These are phyloP conservation scores for Tricholaema leucomelas DNA, from an alignment of 2,113 vertebrate genomes.

Conservation along the genomic window DNA sequence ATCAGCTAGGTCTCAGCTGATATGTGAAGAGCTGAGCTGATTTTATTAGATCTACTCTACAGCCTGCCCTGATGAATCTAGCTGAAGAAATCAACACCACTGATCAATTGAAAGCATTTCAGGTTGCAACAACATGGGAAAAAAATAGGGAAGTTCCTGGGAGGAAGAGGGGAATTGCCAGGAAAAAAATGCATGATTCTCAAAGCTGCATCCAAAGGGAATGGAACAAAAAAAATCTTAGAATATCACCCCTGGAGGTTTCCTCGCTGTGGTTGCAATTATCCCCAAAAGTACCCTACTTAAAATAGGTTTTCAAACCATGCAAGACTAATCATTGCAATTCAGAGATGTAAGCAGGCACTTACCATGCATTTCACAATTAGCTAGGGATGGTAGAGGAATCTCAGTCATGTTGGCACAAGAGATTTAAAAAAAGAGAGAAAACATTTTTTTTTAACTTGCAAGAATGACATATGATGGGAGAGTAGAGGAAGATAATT, in stretches of 20 bases:
- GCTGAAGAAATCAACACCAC: background rate
- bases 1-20: background rate
- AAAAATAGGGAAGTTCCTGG: background rate
- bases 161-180: background rate
- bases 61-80: background rate
- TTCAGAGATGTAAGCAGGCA: conserved; percentile 44
- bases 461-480: conserved; percentile 69
- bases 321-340: conserved; percentile 43
- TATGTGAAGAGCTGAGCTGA: background rate
- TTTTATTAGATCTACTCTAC: background rate
- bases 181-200: background rate
- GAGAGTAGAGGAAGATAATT: conserved; percentile 63
- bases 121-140: background rate
- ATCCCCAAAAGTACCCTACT: conserved; percentile 14
- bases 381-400: conserved; percentile 46
- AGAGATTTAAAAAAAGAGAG: background rate
- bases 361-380: conserved; percentile 53
- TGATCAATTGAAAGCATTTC: background rate
- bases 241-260: conserved; percentile 22
- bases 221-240: conserved; percentile 8
- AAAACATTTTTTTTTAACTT: conserved; percentile 27
- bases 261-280: background rate
- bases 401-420: conserved; percentile 30
- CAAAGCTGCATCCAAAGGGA: background rate
- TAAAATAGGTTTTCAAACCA: conserved; percentile 56